phyloP scores from a whole-genome alignment of 2,797 vertebrate species.

The Apodemus agrarius region DNA sequence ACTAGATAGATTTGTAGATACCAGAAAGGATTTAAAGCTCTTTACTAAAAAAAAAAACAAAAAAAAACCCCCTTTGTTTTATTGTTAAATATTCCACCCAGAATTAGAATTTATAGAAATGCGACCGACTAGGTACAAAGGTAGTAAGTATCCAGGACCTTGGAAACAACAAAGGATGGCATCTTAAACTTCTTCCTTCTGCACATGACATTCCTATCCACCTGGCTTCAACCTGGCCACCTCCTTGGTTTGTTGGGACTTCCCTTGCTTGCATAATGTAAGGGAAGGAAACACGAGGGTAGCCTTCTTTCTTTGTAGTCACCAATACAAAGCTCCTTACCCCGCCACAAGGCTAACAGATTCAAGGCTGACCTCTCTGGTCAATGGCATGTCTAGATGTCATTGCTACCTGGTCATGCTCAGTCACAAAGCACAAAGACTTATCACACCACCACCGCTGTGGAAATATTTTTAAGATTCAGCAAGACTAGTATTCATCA shows the following conservation, averaged over 20 bases:
- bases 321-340: neutral
- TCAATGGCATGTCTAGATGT: neutral
- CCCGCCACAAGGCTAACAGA: neutral
- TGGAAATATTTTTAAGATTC: neutral
- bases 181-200: constrained; percentile 34
- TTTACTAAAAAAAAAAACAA: constrained; percentile 56
- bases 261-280: constrained; percentile 8
- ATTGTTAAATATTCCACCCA: neutral
- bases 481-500: neutral
- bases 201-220: neutral
- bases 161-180: constrained; percentile 2
- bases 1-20: neutral
- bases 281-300: neutral
- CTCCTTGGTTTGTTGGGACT: constrained; percentile 59
- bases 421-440: constrained; percentile 58
- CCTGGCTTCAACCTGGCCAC: neutral
- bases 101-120: constrained; percentile 50
- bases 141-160: neutral
- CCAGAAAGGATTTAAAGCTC: constrained; percentile 24
- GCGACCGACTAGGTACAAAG: neutral
- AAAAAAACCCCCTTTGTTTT: neutral
- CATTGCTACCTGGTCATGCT: constrained; percentile 7
- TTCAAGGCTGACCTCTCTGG: constrained; percentile 44
- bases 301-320: constrained; percentile 42
- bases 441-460: neutral